Evolutionary conservation across 2,797 vertebrate species (phyloP), one percentile per base, ranked within the genome.

Genomic region (Coregonus ussuriensis): DNA sequence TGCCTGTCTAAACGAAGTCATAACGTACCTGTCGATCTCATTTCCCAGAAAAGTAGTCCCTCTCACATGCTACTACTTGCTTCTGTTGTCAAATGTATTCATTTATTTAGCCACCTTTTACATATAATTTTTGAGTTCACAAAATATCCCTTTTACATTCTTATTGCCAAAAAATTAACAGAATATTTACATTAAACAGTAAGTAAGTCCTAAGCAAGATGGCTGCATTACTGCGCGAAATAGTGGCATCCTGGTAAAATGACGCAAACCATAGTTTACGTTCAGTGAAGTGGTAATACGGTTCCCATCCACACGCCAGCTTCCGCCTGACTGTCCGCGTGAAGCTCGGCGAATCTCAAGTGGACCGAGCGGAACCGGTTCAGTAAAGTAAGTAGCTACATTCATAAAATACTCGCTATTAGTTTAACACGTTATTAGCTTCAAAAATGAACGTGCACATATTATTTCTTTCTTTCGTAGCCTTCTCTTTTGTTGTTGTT

Each of bases 321-420:
- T 92, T 89, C 92, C 89, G 88, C 89, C 90, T 88, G 89, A 86
- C 88, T 31, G 81, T 74, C 77, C 84, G 85, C 82, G 87, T 84
- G 92, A 89, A 89, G 86, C 88, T 82, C 85, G 81, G 87, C 81
- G 56, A 74, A 65, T 88, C 87, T 85, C 85, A 79, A 84, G 91
- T 90, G 93, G 93, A 93, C 92, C 93, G 91, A 91, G 85, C 79
- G 80, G 89, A 87, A 87, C 90, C 92, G 91, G 91, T 88, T 94
- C 93, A 85, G 89, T 86, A 77, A 90, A 91, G 94, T 94, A 88
- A 94, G 94, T 93, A 87, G 9, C 25, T 6, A 76, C 75, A 73
- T 47, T 29, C 47, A 68, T 79, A 52, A 52, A 70, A 80, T 71
- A 56, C 69, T 75, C 37, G 52, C 71, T 67, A 31, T 69, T 74